These are phyloP conservation scores for Sceliomorpha sp. DNA, from an alignment of 2,888 invertebrate genomes.

Conservation along the genomic window DNA sequence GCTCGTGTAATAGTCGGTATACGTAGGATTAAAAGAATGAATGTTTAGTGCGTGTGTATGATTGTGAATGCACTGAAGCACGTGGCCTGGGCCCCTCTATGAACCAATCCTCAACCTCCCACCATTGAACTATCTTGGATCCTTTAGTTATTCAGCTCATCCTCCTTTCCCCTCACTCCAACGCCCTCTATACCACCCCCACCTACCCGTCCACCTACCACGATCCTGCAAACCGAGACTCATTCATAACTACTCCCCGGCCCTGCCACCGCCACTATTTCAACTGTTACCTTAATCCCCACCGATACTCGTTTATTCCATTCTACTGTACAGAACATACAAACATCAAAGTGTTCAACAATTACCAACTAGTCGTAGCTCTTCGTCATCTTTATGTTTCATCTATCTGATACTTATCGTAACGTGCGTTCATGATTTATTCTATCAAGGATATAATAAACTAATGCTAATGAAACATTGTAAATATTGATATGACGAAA, in stretches of 20 bases:
- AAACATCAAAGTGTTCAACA: constrained; percentile 5
- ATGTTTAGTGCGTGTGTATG: constrained; percentile 67
- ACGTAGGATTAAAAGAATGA: constrained; percentile 61
- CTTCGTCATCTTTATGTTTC: too few species aligned
- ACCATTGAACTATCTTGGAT: constrained; percentile 47
- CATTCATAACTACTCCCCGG: constrained; percentile 76
- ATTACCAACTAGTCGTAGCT: constrained; percentile 2
- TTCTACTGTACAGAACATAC: constrained; percentile 8
- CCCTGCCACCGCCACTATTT: constrained; percentile 22
- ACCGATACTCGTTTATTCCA: constrained; percentile 22
- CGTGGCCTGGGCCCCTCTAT: constrained; percentile 74
- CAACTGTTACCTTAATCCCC: constrained; percentile 52
- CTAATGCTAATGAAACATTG: too few species aligned
- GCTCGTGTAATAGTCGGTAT: constrained; percentile 59
- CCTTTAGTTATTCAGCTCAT: constrained; percentile 50
- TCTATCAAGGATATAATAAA: too few species aligned
- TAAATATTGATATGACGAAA: too few species aligned
- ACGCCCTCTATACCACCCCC: constrained; percentile 58
- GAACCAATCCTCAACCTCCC: constrained; percentile 59
- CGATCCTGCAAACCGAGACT: constrained; percentile 61
- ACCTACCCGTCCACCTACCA: constrained; percentile 59
- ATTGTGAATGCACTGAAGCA: constrained; percentile 70
- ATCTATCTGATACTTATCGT: too few species aligned
- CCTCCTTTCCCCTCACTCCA: constrained; percentile 50
- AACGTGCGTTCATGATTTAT: too few species aligned